Evolutionary conservation across 1,140 invertebrate species (phyloP), one percentile per base, ranked within the genome.

Genomic region (Arion vulgaris): DNA sequence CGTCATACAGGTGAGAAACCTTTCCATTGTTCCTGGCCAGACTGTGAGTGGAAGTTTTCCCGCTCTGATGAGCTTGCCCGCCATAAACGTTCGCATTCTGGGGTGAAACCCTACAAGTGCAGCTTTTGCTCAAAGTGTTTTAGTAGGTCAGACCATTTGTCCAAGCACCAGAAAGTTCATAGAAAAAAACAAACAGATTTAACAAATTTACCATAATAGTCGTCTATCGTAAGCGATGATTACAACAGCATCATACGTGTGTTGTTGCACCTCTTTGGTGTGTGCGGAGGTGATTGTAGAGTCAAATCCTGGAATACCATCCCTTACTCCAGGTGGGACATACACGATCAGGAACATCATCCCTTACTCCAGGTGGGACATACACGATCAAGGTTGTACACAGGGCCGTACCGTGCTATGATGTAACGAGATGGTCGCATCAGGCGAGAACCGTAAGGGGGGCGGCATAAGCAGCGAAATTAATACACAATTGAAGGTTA

Each of bases 1-100:
- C 94, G 98, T 15, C 98, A 99, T 92, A 96, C 97, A 0, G 98
- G 97, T 0, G 97, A 98, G 92, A 98, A 98, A 90, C 97, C 98
- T 0, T 99, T 98, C 89, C 92, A 91, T 1, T 98, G 97, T 90
- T 96, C 95, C 72, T 99, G 97, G 97, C 93, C 95, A 0, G 96
- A 95, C n/a, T 99, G 98, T 91, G 94, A 94, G 13, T 99, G 97
- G 97, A 94, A 95, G 82, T 99, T 99, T 93, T 98, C 97, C 2
- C 93, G 97, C 51, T 98, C 97, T 0, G 98, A 98, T 89, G 97
- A 99, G 91, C 92, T 99, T 49, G 96, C 96, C 0, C 93, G 96
- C 19, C 91, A 92, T 85, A 92, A 91, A 87, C 88, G 98, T 92
- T 94, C 97, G 34, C 92, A 93, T 85, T 93, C 92, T 1, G 92